phyloP scores from a whole-genome alignment of 2,888 invertebrate genomes.

The Rhamphomyia laevipes region DNA sequence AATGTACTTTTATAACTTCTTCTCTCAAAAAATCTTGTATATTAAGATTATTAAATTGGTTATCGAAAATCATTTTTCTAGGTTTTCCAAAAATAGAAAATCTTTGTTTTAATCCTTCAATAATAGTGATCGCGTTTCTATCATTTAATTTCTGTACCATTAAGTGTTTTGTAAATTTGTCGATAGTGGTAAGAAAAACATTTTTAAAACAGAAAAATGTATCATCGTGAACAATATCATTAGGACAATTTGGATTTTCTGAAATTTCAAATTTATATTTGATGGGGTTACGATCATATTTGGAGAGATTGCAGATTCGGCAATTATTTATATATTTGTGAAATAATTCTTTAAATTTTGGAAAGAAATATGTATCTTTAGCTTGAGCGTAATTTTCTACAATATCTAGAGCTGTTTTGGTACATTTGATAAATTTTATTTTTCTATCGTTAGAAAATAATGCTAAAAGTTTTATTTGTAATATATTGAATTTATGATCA shows the following conservation, averaged over 20 bases:
- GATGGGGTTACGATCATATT: not conserved
- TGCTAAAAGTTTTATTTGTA: no score
- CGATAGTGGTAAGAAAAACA: conserved; percentile 2
- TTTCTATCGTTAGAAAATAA: no score
- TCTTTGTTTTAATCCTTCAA: not conserved
- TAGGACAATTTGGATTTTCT: not conserved
- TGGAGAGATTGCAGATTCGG: not conserved
- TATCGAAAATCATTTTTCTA: conserved; percentile 1
- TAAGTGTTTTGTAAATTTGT: conserved; percentile 8
- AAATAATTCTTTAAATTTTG: no score
- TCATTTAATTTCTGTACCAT: not conserved
- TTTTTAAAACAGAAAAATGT: not conserved
- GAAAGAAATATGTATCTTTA: no score
- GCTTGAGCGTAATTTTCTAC: not conserved
- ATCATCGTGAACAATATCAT: not conserved
- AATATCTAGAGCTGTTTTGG: no score
- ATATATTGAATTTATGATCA: no score
- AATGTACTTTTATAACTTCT: not conserved
- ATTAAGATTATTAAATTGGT: conserved; percentile 6
- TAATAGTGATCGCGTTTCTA: conserved; percentile 4
- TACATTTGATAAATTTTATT: no score
- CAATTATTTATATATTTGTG: not conserved
- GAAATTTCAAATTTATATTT: not conserved
- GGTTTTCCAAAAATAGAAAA: conserved; percentile 4
- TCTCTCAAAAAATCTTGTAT: conserved; percentile 1